Evolutionary conservation across 2,113 vertebrate species (phyloP), one percentile per base, ranked within the genome.

Genomic region (Megaceryle maxima): DNA sequence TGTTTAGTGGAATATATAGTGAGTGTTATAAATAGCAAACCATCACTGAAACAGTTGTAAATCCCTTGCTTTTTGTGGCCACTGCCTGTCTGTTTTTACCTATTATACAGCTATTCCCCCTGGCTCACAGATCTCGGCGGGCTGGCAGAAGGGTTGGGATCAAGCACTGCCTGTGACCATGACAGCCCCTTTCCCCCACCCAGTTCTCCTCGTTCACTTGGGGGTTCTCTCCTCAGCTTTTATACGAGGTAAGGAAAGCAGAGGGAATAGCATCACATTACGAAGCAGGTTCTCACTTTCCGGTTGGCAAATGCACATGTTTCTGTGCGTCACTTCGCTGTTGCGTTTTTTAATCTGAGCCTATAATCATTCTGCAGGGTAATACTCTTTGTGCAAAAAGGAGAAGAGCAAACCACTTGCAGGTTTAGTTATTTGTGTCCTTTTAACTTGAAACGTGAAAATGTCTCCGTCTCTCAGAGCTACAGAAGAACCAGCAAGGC

Each of bases 11-110:
- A 95, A 92, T 95, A 93, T 31, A 96, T 56, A 74, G 81, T 76
- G 83, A 94, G 83, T n/a, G 29, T 94, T 96, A 94, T 87, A 96
- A 94, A 93, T 89, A 95, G 64, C 55, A 76, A 67, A 56, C n/a
- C 68, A 87, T 87, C 89, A 76, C 84, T 79, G 91, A 94, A 59
- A 95, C 22, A 29, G 39, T 21, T 94, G 91, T 96, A 95, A 97
- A 97, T 95, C 96, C 80, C 72, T 51, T 94, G 93, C 43, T 95
- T 92, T 91, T 88, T 62, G 83, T 83, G 91, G 59, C 85, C 75
- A 68, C 46, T 73, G 91, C 70, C 93, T 90, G 82, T 88, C 60
- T 0, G 1, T 13, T 66, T 96, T 62, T 93, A 90, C 82, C 91
- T 96, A 62, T 84, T 96, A 79, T 21, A 68, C 92, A 95, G 69